Conservation (phyloP, 2,888 invertebrate genomes). For the Tetranychus truncatus region DNA sequence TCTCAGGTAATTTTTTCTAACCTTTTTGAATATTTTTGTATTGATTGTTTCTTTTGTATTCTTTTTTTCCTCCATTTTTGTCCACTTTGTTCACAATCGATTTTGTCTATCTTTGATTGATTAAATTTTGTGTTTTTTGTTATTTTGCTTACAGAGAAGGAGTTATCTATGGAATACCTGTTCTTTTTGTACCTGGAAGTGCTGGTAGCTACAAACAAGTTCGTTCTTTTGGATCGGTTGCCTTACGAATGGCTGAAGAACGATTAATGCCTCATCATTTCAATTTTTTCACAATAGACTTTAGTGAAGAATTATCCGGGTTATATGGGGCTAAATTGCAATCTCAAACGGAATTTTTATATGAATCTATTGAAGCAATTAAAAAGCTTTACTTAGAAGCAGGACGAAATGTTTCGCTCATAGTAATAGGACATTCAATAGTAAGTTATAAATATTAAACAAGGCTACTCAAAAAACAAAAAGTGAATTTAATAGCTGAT, state of each 20-base stretch:
- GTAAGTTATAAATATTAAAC: constrained; percentile 36
- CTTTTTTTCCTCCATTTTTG: background rate
- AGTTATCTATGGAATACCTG: constrained; percentile 70
- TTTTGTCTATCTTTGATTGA: background rate
- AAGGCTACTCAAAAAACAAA: background rate
- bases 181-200: constrained; percentile 85
- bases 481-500: constrained; percentile 8
- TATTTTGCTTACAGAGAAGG: constrained; percentile 38
- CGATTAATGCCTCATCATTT: constrained; percentile 54
- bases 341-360: constrained; percentile 54
- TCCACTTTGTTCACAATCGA: background rate
- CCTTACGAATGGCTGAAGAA: constrained; percentile 59
- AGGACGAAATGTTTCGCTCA: constrained; percentile 37
- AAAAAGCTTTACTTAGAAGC: constrained; percentile 31
- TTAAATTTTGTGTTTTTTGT: background rate
- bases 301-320: constrained; percentile 72
- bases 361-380: constrained; percentile 50
- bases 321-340: constrained; percentile 63
- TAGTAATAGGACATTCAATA: constrained; percentile 89
- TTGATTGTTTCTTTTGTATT: background rate
- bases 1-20: background rate
- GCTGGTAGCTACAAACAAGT: constrained; percentile 80
- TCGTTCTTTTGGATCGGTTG: constrained; percentile 77
- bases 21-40: background rate
- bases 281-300: constrained; percentile 77